Percentiles rank a stretch among this genome's conserved stretches.
phyloP scores from a whole-genome alignment of 2,113 vertebrate species.

The Cnemophilus loriae region DNA sequence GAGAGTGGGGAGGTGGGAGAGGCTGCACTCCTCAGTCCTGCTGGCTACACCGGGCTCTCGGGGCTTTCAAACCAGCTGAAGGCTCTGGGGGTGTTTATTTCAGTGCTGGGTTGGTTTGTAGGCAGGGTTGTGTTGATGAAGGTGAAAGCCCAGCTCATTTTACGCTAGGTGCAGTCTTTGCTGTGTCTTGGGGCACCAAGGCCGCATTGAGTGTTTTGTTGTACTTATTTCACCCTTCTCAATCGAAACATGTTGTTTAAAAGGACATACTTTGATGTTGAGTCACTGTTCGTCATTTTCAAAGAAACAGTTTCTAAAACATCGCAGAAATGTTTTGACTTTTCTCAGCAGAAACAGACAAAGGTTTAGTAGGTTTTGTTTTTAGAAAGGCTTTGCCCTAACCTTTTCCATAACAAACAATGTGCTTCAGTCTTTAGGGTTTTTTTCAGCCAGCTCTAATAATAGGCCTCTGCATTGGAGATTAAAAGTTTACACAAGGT shows the following conservation, averaged over 20 bases:
- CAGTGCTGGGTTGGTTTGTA: background rate
- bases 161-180: rapidly evolving
- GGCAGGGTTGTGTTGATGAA: background rate
- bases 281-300: background rate
- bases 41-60: rapidly evolving
- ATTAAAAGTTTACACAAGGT: conserved; percentile 51
- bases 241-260: background rate
- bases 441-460: conserved; percentile 1
- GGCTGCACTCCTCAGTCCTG: background rate
- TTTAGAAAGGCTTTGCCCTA: background rate
- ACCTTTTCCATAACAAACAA: background rate
- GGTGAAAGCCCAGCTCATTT: background rate
- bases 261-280: background rate
- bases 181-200: background rate
- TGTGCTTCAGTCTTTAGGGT: background rate
- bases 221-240: background rate
- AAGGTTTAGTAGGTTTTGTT: background rate
- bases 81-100: background rate
- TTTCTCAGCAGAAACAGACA: background rate
- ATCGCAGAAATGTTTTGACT: background rate
- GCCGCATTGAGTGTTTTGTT: background rate
- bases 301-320: background rate
- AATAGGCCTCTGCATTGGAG: background rate
- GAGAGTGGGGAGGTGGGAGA: background rate
- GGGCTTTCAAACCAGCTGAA: background rate